Base-by-base conservation (phyloP, 2,797 vertebrate species). In the Masticophis lateralis region DNA sequence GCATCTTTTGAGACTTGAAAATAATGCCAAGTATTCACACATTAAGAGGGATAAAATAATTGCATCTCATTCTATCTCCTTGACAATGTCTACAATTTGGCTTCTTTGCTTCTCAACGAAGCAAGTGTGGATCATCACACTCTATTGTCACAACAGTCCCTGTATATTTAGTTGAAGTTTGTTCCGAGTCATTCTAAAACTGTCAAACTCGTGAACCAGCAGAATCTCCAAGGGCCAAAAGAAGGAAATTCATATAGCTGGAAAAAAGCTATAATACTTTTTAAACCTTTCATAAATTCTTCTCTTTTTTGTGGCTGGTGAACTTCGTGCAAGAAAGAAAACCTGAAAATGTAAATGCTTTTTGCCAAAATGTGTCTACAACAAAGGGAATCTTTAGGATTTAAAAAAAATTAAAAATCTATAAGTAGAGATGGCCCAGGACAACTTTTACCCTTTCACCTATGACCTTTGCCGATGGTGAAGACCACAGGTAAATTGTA, bases 1-100 rank as follows among this genome's bases (percentile, higher is more conserved):
- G 63, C 55, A 89, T 43, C 37, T 90, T 90, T 91, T 87, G 90
- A 63, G 28, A 79, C 20, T n/a, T 56, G 20, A 88, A 91, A 92
- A 20, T 32, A 60, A 83, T 53, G 59, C 56, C 47, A 22, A 43
- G 32, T 9, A 27, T 13, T 61, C 16, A 61, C 20, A 92, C 74
- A 47, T 83, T 59, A 79, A 90, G 47, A 86, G 16, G 27, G 20
- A 79, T 69, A 63, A 83, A 56, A 28, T 25, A 55, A 87, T 32
- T 53, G 12, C 12, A 25, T 86, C 11, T 63, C 27, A 61, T n/a
- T 56, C 57, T 57, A 88, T 37, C 55, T 87, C 53, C 18, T 55
- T 56, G 53, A 56, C 28, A 87, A 83, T 83, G 37, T 47, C 37
- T 47, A 43, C 74, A 83, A 5, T 59, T 60, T 59, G 25, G 7